Percentiles rank a stretch among this genome's conserved stretches.
Evolutionary conservation across 2,113 vertebrate species (phyloP).

Genomic region (Chitala chitala): DNA sequence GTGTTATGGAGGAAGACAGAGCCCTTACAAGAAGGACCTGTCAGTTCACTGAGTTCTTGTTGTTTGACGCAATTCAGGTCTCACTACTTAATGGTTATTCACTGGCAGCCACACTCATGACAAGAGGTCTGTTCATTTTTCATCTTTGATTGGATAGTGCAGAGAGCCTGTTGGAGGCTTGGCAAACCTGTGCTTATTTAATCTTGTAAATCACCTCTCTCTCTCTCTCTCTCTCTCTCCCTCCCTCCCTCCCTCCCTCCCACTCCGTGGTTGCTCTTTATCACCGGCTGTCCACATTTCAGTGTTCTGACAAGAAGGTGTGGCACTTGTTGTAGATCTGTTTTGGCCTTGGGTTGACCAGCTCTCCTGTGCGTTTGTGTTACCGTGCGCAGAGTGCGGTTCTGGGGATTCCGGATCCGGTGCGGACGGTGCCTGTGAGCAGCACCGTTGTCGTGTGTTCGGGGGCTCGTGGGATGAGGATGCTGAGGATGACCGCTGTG

Average conservation of each 20-base stretch:
- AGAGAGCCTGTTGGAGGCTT: slow-evolving; percentile 38
- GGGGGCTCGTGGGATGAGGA: slow-evolving; percentile 92
- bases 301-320: too few species aligned
- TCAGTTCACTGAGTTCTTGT: too few species aligned
- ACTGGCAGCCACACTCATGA: too few species aligned
- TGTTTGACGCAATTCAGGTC: too few species aligned
- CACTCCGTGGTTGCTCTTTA: background rate
- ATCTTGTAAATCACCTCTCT: slow-evolving; percentile 48
- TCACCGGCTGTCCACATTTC: too few species aligned
- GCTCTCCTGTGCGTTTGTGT: slow-evolving; percentile 17
- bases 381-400: slow-evolving; percentile 72
- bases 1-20: too few species aligned
- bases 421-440: slow-evolving; percentile 74
- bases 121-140: background rate
- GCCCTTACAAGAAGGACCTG: too few species aligned
- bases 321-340: too few species aligned
- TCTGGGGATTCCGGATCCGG: slow-evolving; percentile 88
- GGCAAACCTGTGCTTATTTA: slow-evolving; percentile 51
- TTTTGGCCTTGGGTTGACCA: background rate
- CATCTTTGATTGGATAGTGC: slow-evolving; percentile 53
- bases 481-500: slow-evolving; percentile 79
- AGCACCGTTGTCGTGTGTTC: slow-evolving; percentile 74
- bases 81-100: background rate
- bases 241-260: too few species aligned
- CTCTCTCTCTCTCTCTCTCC: slow-evolving; percentile 33